Base-by-base conservation (phyloP, 1,140 invertebrate species). In the Temnothorax curvispinosus region DNA sequence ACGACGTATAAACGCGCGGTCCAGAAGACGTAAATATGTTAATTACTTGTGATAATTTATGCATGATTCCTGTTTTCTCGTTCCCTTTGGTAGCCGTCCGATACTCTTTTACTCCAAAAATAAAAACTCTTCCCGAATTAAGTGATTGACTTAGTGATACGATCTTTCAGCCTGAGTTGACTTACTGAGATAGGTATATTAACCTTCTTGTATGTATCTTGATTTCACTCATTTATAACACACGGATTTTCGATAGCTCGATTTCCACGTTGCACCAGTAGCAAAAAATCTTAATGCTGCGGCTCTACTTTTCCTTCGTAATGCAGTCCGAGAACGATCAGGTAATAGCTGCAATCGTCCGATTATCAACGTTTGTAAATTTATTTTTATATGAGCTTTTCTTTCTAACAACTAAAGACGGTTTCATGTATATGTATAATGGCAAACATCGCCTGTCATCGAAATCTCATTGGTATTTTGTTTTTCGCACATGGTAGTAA, bases 11-110 rank as follows among this genome's bases (percentile, higher is more conserved):
- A 89, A 85, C 80, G 71, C 76, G 81, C 89, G 62, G 69, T 77
- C 38, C 85, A 86, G 65, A 90, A 88, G 65, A 91, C 91, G 91
- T 91, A 90, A 91, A 85, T 90, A 82, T 38, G 3, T 69, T 38
- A 54, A 38, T 58, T 64, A 8, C 5, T 80, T 21, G 7, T 44
- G 50, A 50, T 32, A 72, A 69, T 47, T 27, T 50, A 21, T 78
- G 15, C 54, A 60, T 15, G 13, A 15, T 38, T 15, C 41, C 7
- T 35, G 15, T 21, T 21, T 44, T 3, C 35, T 41, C 27, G 15
- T 9, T 69, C 6, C 21, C 7, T 82, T 44, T 4, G 44, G 11
- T 15, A 69, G 6, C 27, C 15, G 7, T 56, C 58, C 9, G 56
- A 60, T 58, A 15, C 41, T 72, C 27, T 50, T 21, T 47, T 9